phyloP scores from a whole-genome alignment of 2,888 invertebrate genomes.

The Parnassius apollo region DNA sequence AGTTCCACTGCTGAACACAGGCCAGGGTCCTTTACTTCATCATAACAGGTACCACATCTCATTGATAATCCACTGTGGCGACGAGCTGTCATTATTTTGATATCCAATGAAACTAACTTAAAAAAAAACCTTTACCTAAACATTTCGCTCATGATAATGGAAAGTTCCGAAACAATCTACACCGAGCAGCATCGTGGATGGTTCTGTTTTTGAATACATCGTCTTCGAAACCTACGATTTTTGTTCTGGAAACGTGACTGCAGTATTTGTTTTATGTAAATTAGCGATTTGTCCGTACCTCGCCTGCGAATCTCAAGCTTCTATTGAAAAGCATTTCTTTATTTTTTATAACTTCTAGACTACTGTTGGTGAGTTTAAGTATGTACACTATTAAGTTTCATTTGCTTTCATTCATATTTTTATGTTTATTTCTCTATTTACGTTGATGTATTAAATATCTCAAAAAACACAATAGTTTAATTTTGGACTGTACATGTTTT shows the following conservation, averaged over 20 bases:
- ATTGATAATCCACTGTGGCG: too few species aligned
- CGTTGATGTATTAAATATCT: too few species aligned
- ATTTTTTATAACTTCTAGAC: slow-evolving; percentile 34
- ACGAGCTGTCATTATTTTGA: too few species aligned
- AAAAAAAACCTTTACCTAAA: too few species aligned
- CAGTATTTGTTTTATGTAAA: slow-evolving; percentile 81
- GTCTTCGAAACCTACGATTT: slow-evolving; percentile 62
- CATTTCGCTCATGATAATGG: neutral
- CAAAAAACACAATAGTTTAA: too few species aligned
- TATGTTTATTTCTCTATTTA: too few species aligned
- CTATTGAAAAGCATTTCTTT: slow-evolving; percentile 56
- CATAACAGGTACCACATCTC: too few species aligned
- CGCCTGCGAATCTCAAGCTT: slow-evolving; percentile 41
- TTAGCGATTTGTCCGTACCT: slow-evolving; percentile 74
- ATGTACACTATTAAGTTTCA: neutral
- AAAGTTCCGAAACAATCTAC: slow-evolving; percentile 11
- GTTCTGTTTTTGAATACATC: slow-evolving; percentile 24
- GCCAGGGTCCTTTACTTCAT: too few species aligned
- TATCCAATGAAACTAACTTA: too few species aligned
- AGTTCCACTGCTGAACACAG: too few species aligned
- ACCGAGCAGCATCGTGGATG: neutral
- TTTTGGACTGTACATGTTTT: too few species aligned
- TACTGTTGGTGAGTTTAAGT: slow-evolving; percentile 8
- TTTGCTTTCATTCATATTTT: too few species aligned
- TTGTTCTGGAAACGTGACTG: slow-evolving; percentile 77